Conservation (phyloP, 2,113 vertebrate genomes). For the Campylomormyrus numenius region DNA sequence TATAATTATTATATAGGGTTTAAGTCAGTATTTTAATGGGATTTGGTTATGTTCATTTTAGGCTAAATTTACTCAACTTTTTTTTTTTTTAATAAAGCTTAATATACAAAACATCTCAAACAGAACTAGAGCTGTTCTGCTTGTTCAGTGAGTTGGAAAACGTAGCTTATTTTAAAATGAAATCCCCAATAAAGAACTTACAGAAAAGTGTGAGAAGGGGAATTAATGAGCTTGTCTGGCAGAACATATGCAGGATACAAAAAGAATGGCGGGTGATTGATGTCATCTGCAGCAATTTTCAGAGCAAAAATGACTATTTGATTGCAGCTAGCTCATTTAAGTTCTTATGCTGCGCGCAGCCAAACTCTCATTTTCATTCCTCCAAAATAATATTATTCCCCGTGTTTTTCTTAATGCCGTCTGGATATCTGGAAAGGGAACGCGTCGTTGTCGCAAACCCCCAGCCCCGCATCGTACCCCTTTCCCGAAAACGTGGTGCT, state of each 20-base stretch:
- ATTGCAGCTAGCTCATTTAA: neutral
- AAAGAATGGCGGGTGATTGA: neutral
- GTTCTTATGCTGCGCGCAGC: neutral
- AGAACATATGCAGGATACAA: neutral
- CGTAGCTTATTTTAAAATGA: neutral
- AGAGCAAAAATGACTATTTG: slow-evolving; percentile 3
- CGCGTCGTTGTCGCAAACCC: neutral
- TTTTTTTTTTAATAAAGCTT: neutral
- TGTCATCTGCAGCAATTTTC: slow-evolving; percentile 1
- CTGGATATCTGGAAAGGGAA: neutral
- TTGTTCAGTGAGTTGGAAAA: neutral
- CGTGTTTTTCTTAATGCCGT: neutral
- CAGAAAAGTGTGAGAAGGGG: neutral
- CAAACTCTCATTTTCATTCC: slow-evolving; percentile 11
- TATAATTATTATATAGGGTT: neutral
- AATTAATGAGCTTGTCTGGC: neutral
- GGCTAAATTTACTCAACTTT: neutral
- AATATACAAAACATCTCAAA: neutral
- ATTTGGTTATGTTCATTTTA: neutral
- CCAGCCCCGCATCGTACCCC: neutral
- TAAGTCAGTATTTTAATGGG: neutral
- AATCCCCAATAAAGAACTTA: neutral
- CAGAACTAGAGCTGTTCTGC: neutral
- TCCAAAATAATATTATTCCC: neutral
- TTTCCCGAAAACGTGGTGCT: neutral